Percentiles rank a stretch among this genome's conserved stretches.
Evolutionary conservation across 1,140 invertebrate species (phyloP).

Genomic region (Eupeodes corollae): DNA sequence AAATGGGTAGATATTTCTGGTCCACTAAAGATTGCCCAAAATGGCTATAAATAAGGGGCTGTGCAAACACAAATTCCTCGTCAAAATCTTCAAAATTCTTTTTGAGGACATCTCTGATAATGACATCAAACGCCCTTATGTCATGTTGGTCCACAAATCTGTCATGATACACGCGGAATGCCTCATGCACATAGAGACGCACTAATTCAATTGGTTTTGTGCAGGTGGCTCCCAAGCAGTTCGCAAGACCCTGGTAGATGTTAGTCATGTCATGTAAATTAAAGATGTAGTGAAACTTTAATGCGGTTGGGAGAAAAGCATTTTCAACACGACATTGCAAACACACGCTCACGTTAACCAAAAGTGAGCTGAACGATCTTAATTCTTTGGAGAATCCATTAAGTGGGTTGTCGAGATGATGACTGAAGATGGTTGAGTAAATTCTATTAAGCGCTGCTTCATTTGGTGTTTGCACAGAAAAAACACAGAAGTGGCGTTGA

Average conservation of each 20-base stretch:
- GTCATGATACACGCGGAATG: constrained; percentile 79
- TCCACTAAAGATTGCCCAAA: constrained; percentile 87
- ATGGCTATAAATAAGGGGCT: constrained; percentile 78
- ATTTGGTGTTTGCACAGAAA: constrained; percentile 75
- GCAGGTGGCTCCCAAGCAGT: constrained; percentile 41
- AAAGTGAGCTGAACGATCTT: constrained; percentile 43
- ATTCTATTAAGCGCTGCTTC: constrained; percentile 70
- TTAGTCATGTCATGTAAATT: constrained; percentile 88
- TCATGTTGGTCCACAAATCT: constrained; percentile 74
- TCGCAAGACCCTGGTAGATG: constrained; percentile 57
- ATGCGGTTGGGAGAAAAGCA: constrained; percentile 79
- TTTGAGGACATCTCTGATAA: constrained; percentile 69
- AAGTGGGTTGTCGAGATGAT: constrained; percentile 57
- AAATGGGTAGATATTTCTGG: constrained; percentile 79
- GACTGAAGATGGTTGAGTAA: constrained; percentile 68
- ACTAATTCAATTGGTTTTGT: constrained; percentile 59
- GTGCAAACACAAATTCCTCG: constrained; percentile 53
- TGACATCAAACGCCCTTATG: constrained; percentile 61
- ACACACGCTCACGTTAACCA: constrained; percentile 66
- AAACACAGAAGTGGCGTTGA: constrained; percentile 87
- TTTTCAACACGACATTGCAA: constrained; percentile 65
- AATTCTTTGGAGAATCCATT: constrained; percentile 57
- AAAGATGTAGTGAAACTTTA: constrained; percentile 94
- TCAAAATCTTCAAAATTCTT: constrained; percentile 75
- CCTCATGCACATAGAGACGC: constrained; percentile 82